phyloP scores from a whole-genome alignment of 2,113 vertebrate genomes.

The Saccopteryx bilineata region DNA sequence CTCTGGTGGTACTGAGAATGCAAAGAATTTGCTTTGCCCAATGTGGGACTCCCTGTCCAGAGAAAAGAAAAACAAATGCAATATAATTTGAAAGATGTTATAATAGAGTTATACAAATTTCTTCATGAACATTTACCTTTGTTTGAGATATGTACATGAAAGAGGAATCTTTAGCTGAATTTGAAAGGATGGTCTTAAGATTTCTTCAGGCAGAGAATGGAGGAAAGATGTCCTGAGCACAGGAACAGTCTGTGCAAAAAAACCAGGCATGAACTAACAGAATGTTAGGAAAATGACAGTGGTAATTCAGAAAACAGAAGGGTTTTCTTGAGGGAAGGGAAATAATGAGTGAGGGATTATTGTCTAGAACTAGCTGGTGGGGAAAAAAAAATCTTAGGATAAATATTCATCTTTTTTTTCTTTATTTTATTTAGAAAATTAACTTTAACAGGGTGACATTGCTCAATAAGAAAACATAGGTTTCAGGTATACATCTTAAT shows the following conservation, averaged over 20 bases:
- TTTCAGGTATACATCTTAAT: not conserved
- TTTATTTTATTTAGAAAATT: not conserved
- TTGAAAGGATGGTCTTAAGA: not conserved
- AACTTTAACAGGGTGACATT: too few relatives aligned
- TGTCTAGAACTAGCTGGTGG: not conserved
- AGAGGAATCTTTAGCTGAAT: not conserved
- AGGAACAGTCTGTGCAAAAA: not conserved
- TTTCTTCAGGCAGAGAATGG: not conserved
- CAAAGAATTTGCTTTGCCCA: not conserved
- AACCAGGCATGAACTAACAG: not conserved
- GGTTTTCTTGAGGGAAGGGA: not conserved
- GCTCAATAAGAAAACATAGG: too few relatives aligned
- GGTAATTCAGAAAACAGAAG: not conserved
- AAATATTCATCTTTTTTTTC: not conserved
- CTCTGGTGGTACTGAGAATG: not conserved
- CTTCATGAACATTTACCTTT: not conserved
- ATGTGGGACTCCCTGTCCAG: not conserved
- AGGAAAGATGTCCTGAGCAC: not conserved
- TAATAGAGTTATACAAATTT: not conserved
- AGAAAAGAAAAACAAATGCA: not conserved
- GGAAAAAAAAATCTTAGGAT: not conserved
- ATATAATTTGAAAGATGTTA: not conserved
- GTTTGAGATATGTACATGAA: not conserved
- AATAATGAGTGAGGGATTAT: not conserved
- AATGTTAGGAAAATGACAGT: not conserved